A percentile compares a stretch with the other conserved stretches of the same genome.
Conservation (phyloP, 2,797 vertebrate species). For the Anolis apletophallus region DNA sequence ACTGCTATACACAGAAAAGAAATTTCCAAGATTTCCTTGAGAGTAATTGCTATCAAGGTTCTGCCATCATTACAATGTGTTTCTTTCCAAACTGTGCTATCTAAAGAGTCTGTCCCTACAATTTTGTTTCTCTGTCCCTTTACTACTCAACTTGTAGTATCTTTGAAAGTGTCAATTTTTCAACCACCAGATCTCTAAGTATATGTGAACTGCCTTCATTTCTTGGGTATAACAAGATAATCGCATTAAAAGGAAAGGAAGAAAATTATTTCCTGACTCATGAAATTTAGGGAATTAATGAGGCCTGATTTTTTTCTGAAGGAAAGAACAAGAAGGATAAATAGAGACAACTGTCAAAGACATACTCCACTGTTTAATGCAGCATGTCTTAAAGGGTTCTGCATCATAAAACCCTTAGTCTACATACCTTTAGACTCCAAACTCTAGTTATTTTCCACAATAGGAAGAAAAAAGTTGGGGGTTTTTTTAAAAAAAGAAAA, state of each 20-base stretch:
- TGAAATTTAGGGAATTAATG: background rate
- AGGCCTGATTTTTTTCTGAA: constrained; percentile 1
- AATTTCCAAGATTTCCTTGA: no score
- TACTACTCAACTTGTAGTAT: background rate
- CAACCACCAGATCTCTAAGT: background rate
- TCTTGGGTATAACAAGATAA: background rate
- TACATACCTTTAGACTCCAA: background rate
- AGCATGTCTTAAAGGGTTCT: background rate
- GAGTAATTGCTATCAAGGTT: no score
- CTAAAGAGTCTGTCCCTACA: background rate
- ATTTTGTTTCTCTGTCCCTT: background rate
- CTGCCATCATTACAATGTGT: no score
- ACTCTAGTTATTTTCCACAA: background rate
- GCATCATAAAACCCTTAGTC: background rate
- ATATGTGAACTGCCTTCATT: background rate
- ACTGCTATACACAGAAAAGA: no score
- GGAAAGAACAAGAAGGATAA: background rate
- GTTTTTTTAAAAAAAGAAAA: background rate
- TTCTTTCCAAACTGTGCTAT: background rate
- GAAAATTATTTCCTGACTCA: background rate
- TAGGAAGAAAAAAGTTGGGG: background rate
- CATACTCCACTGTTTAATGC: background rate
- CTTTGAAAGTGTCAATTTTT: background rate
- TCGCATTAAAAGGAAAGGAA: background rate
- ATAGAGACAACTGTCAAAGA: background rate